Conservation (phyloP, 2,888 invertebrate genomes). For the Lasiommata megera region DNA sequence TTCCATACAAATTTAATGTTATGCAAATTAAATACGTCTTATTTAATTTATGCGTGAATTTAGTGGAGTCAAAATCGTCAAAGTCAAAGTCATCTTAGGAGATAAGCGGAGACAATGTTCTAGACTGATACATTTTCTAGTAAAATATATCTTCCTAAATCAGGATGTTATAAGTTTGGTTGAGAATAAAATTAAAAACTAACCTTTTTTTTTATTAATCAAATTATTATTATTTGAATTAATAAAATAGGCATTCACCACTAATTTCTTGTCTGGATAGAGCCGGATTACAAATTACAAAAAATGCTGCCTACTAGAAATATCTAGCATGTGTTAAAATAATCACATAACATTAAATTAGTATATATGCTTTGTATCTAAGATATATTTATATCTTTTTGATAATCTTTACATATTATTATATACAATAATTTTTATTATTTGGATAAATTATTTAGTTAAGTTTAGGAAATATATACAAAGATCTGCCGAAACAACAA, state of each 20-base stretch:
- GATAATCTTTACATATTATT: conserved; percentile 31
- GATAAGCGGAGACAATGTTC: no score
- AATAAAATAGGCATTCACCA: background rate
- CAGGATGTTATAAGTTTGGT: background rate
- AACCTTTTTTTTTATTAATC: background rate
- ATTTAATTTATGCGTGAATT: no score
- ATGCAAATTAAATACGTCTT: background rate
- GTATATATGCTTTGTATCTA: background rate
- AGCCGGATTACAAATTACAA: no score
- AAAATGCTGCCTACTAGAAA: background rate
- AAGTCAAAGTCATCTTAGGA: no score
- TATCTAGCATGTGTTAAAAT: background rate
- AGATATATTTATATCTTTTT: conserved; percentile 33
- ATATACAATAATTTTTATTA: conserved; percentile 31
- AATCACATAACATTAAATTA: background rate
- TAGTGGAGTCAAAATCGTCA: no score
- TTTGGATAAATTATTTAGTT: conserved; percentile 52
- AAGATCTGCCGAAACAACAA: conserved; percentile 76
- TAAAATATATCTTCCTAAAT: no score
- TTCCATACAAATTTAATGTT: background rate
- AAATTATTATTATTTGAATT: background rate
- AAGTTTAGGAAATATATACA: conserved; percentile 65
- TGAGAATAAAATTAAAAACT: background rate
- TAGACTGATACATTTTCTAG: no score
- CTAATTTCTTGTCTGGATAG: background rate